Conservation (phyloP, 1,140 invertebrate genomes). For the Drosophila pallidifrons region DNA sequence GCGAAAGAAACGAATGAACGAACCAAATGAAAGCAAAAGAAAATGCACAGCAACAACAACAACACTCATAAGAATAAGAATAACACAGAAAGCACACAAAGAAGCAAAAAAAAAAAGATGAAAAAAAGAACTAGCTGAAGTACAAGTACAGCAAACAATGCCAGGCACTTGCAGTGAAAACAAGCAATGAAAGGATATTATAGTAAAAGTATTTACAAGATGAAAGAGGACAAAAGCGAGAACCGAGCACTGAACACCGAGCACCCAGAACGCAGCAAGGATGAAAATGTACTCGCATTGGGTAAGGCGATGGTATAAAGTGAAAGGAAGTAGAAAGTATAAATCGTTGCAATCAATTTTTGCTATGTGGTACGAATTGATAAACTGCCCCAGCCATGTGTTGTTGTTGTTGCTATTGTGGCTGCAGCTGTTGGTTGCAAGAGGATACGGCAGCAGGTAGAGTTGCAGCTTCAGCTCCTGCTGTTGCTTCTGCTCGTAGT, state of each 20-base stretch:
- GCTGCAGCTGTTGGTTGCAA: conserved; percentile 37
- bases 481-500: not conserved
- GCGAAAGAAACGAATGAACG: conserved; percentile 62
- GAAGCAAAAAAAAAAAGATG: not conserved
- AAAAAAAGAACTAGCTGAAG: conserved; percentile 12
- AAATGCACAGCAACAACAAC: conserved; percentile 32
- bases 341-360: conserved; percentile 84
- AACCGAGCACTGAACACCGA: conserved; percentile 7
- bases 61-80: conserved; percentile 7
- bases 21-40: conserved; percentile 63
- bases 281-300: conserved; percentile 53
- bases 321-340: conserved; percentile 84
- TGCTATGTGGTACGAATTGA: conserved; percentile 81
- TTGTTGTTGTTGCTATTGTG: conserved; percentile 8
- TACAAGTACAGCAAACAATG: conserved; percentile 69
- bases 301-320: conserved; percentile 64
- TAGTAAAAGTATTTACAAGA: conserved; percentile 80
- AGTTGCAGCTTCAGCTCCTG: not conserved
- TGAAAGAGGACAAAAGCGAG: conserved; percentile 63
- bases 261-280: conserved; percentile 21
- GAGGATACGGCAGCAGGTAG: conserved; percentile 49
- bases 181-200: conserved; percentile 82
- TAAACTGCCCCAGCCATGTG: conserved; percentile 66
- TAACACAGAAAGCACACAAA: not conserved
- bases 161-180: conserved; percentile 74